Evolutionary conservation across 1,140 invertebrate genomes (phyloP).

Genomic region (Teleogryllus occipitalis): DNA sequence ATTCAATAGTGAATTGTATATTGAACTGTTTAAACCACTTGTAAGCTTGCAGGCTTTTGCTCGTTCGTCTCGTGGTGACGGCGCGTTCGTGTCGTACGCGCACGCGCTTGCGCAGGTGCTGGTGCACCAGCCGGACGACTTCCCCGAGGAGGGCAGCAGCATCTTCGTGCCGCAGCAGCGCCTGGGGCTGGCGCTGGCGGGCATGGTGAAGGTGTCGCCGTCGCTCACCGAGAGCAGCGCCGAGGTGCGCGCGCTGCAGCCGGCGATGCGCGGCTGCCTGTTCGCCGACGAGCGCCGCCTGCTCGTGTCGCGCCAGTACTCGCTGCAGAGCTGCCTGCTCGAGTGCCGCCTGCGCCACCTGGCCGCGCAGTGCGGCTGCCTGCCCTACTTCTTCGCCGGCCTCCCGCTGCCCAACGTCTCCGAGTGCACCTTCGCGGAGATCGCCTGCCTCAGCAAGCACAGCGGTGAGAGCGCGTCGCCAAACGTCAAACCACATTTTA

Average conservation of each 20-base stretch:
- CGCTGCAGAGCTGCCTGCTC: constrained; percentile 25
- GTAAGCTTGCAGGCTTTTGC: too few relatives aligned
- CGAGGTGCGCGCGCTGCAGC: constrained; percentile 21
- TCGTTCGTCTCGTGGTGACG: too few relatives aligned
- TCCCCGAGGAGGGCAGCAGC: constrained; percentile 26
- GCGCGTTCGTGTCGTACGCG: too few relatives aligned
- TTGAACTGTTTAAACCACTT: too few relatives aligned
- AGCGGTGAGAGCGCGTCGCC: background rate
- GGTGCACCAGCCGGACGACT: constrained; percentile 26
- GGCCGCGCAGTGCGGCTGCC: constrained; percentile 22
- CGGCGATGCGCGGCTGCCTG: constrained; percentile 22
- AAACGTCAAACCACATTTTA: too few relatives aligned
- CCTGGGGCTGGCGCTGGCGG: background rate
- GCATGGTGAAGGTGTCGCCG: constrained; percentile 8
- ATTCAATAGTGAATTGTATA: too few relatives aligned
- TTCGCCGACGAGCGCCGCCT: constrained; percentile 26
- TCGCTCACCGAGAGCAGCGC: constrained; percentile 25
- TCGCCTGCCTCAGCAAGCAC: background rate
- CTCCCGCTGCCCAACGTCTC: background rate
- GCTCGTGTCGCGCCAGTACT: constrained; percentile 27
- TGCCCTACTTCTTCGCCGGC: constrained; percentile 20
- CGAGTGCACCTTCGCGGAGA: background rate
- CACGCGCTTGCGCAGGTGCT: constrained; percentile 13
- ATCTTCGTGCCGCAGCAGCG: constrained; percentile 19
- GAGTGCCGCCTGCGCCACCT: constrained; percentile 26